Evolutionary conservation across 2,113 vertebrate species (phyloP).

Genomic region (Sciurus niger): DNA sequence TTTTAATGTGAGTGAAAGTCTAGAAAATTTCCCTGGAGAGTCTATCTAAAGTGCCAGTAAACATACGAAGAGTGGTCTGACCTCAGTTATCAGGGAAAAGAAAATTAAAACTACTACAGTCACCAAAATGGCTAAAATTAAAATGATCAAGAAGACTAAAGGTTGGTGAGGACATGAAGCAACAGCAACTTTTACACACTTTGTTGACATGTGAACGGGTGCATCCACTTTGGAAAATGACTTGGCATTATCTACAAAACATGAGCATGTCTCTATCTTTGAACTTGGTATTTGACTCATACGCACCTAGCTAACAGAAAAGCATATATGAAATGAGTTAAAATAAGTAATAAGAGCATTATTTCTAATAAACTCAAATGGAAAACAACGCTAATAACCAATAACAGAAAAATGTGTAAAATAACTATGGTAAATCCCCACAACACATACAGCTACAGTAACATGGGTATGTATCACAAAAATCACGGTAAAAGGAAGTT

Average conservation of each 20-base stretch:
- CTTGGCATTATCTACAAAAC: neutral
- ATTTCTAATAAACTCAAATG: neutral
- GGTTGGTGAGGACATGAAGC: neutral
- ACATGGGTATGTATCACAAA: neutral
- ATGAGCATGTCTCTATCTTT: neutral
- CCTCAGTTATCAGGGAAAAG: neutral
- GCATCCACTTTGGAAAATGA: neutral
- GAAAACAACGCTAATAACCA: neutral
- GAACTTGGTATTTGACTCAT: neutral
- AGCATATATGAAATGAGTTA: neutral
- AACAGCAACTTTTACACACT: neutral
- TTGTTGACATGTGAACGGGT: neutral
- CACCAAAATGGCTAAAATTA: neutral
- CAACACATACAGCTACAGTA: neutral
- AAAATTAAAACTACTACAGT: constrained; percentile 51
- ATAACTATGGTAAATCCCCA: neutral
- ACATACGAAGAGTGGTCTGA: neutral
- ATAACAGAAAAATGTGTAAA: neutral
- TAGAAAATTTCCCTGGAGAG: constrained; percentile 4
- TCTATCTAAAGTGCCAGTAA: constrained; percentile 17
- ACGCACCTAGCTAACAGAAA: neutral
- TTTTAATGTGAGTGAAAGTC: neutral
- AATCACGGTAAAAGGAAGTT: neutral
- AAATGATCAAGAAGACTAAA: constrained; percentile 9
- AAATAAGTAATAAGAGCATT: neutral